Evolutionary conservation across 1,140 invertebrate genomes (phyloP).

Genomic region (Hypsibius dujardini): DNA sequence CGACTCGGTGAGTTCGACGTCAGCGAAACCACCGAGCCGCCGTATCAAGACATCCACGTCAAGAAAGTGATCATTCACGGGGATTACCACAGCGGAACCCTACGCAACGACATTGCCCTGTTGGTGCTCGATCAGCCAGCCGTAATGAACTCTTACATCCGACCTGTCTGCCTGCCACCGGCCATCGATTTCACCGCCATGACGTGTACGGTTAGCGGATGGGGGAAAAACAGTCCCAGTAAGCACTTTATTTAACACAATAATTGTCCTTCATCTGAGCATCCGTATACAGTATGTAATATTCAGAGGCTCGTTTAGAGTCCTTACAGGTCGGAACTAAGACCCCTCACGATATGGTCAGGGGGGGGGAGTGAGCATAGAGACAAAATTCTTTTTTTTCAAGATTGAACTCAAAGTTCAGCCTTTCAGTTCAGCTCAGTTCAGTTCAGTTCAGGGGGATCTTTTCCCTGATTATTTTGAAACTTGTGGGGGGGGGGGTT

Average conservation of each 20-base stretch:
- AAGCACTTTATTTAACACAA: neutral
- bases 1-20: neutral
- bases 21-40: conserved; percentile 4
- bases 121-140: conserved; percentile 46
- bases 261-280: neutral
- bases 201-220: conserved; percentile 75
- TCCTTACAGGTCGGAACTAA: too few species aligned
- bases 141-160: conserved; percentile 45
- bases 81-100: conserved; percentile 46
- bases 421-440: too few species aligned
- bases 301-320: too few species aligned
- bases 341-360: too few species aligned
- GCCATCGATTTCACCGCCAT: conserved; percentile 44
- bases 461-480: too few species aligned
- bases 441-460: too few species aligned
- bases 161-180: conserved; percentile 54
- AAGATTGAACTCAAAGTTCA: too few species aligned
- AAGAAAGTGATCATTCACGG: conserved; percentile 46
- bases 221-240: conserved; percentile 60
- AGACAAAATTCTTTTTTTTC: too few species aligned
- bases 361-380: too few species aligned
- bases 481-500: too few species aligned
- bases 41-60: conserved; percentile 25
- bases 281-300: neutral
- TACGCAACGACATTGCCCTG: conserved; percentile 60